Evolutionary conservation across 2,113 vertebrate species (phyloP), one percentile per base, ranked within the genome.

Genomic region (Coregonus clupeaformis): DNA sequence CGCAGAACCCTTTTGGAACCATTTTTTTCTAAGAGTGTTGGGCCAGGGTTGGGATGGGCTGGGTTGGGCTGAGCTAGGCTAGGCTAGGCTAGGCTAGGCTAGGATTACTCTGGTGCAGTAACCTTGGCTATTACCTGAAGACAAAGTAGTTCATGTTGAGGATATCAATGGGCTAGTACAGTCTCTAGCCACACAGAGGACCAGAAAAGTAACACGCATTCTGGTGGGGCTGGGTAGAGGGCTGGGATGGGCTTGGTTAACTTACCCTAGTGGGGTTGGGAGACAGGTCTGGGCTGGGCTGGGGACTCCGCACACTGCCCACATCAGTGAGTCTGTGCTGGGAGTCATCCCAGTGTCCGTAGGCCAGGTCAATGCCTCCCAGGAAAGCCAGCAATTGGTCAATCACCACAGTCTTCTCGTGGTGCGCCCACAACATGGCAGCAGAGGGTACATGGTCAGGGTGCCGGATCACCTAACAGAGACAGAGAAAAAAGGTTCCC

Each of bases 371-470:
- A 70, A 93, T 89, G 6, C 92, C 93, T 4, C 93, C 93, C 22
- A 94, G 71, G 73, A 94, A 94, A 30, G 93, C 91, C 70, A 94
- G 83, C 0, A 69, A 79, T 77, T 94, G 92, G 83, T 94, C 94
- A 59, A 94, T 89, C 71, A 92, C 90, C 71, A 94, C 84, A 9
- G 93, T 86, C 80, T 94, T 94, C 82, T 94, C 93, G 11, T 94
- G 93, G 83, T 94, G 93, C 20, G 93, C 94, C 93, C 93, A 94
- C 20, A 94, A n/a, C 72, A 92, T 76, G 11, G 88, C 77, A 0
- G 85, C 78, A 3, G 90, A 89, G 0, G 93, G 91, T 71, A 94
- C 84, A 12, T 92, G 82, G 79, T 94, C 90, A 4, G 94, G 93
- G 79, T 94, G 93, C 20, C 92, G 89, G 88, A 94, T 93, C 60